Conservation (phyloP, 2,113 vertebrate species). For the Motacilla alba region DNA sequence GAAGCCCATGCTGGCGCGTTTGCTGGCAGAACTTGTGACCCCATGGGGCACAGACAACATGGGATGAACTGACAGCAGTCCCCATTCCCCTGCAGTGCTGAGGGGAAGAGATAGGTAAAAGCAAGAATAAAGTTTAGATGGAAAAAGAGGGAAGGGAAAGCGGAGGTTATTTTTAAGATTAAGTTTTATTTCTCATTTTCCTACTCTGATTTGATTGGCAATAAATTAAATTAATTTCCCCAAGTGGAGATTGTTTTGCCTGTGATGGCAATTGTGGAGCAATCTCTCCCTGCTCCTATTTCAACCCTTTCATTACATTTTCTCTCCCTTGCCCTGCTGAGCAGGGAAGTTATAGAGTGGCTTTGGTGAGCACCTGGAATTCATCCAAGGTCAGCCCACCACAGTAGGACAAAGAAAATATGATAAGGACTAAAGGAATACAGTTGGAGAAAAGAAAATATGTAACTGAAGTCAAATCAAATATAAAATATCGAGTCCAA, state of each 20-base stretch:
- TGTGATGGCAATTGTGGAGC: background rate
- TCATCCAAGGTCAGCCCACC: background rate
- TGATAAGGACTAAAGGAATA: background rate
- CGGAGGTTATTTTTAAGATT: background rate
- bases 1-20: background rate
- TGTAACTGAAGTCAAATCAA: background rate
- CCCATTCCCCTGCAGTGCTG: rapidly evolving
- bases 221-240: background rate
- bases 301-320: background rate
- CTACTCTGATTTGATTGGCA: background rate
- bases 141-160: background rate
- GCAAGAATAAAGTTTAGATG: too few relatives aligned
- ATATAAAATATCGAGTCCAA: background rate
- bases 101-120: background rate
- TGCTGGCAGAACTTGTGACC: background rate
- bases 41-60: background rate
- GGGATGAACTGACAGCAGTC: background rate
- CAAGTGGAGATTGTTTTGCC: background rate
- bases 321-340: background rate
- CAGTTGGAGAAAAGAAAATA: background rate
- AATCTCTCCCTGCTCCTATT: background rate
- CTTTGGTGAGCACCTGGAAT: background rate
- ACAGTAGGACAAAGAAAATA: background rate
- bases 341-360: background rate
- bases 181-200: background rate